phyloP scores from a whole-genome alignment of 2,113 vertebrate species.

The Alligator mississippiensis region DNA sequence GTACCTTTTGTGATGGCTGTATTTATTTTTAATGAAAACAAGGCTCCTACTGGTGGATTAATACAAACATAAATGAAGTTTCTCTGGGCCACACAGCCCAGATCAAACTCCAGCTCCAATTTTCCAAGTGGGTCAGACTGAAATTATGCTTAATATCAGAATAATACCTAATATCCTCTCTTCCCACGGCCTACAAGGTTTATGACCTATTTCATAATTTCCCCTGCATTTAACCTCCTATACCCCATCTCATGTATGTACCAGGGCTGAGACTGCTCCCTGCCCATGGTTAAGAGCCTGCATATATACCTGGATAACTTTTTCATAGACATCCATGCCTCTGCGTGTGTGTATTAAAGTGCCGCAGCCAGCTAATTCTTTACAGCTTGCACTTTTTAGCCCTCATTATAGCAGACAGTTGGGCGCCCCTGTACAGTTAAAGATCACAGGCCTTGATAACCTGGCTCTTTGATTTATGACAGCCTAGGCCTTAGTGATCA shows the following conservation, averaged over 20 bases:
- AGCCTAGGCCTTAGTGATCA: conserved; percentile 85
- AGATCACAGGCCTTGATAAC: conserved; percentile 98
- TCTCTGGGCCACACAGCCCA: not conserved
- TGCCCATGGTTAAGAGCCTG: not conserved
- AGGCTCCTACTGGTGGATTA: not conserved
- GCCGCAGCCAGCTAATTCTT: conserved; percentile 84
- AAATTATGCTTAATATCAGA: not conserved
- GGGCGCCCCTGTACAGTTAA: conserved; percentile 94
- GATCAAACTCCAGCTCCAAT: conserved; percentile 18
- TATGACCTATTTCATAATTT: not conserved
- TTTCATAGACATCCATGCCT: not conserved
- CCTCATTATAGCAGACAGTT: conserved; percentile 90
- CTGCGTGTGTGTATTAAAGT: not conserved
- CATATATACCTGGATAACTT: not conserved
- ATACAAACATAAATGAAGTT: not conserved
- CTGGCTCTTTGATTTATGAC: conserved; percentile 94
- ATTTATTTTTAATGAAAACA: not conserved
- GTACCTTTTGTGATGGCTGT: not conserved
- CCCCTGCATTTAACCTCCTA: not conserved
- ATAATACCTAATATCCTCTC: not conserved
- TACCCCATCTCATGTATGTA: not conserved
- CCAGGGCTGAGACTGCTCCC: not conserved
- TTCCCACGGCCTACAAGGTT: not conserved
- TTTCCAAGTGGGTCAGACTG: conserved; percentile 17
- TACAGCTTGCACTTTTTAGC: conserved; percentile 88